These are phyloP conservation scores for Sebastes melanostomus DNA, from an alignment of 2,797 vertebrate species.

Conservation along the genomic window DNA sequence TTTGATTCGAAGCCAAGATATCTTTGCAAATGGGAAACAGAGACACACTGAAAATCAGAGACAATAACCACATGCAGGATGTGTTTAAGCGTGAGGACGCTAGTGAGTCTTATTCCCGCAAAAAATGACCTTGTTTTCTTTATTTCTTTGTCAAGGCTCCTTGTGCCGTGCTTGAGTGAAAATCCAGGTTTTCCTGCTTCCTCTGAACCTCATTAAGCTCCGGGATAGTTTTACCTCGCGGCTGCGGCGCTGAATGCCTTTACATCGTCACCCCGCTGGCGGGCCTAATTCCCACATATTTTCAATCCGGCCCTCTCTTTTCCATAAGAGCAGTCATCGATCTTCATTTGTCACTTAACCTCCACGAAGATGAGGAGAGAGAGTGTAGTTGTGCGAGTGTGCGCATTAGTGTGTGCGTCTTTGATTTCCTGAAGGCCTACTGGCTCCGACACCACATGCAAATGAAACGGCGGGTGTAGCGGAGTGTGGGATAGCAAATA, in stretches of 20 bases:
- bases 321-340: constrained; percentile 83
- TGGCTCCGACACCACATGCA: constrained; percentile 77
- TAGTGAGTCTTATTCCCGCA: constrained; percentile 19
- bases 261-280: constrained; percentile 66
- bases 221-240: constrained; percentile 71
- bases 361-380: constrained; percentile 76
- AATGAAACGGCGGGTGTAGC: constrained; percentile 79
- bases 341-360: constrained; percentile 86
- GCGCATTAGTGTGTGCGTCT: constrained; percentile 62
- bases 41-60: not conserved
- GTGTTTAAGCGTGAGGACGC: constrained; percentile 42
- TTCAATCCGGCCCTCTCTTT: constrained; percentile 77
- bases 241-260: constrained; percentile 60
- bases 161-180: constrained; percentile 63
- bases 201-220: constrained; percentile 78
- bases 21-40: constrained; percentile 55
- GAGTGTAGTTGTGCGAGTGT: constrained; percentile 54
- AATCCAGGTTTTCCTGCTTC: constrained; percentile 78
- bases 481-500: constrained; percentile 77
- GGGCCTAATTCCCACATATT: constrained; percentile 77
- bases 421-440: constrained; percentile 82
- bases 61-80: constrained; percentile 51
- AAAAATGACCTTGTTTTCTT: constrained; percentile 62
- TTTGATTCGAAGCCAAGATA: constrained; percentile 42
- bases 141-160: constrained; percentile 53